phyloP scores from a whole-genome alignment of 2,888 invertebrate genomes.

The Gymnoscelis rufifasciata region DNA sequence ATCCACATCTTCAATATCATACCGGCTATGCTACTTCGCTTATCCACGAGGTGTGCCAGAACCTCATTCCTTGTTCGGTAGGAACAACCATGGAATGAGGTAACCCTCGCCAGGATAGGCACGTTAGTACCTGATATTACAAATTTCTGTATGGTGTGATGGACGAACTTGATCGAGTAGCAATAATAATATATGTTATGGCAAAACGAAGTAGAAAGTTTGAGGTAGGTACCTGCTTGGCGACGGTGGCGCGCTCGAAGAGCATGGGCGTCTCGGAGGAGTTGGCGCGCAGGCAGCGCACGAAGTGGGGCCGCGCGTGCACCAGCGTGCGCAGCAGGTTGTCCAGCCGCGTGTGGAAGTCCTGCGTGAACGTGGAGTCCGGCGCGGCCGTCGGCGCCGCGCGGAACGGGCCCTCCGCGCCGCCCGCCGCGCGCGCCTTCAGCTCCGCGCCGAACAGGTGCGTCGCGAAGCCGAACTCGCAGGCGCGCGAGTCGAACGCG shows the following conservation, averaged over 20 bases:
- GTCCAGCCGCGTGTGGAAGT: conserved; percentile 96
- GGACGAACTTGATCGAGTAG: too few relatives aligned
- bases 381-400: conserved; percentile 95
- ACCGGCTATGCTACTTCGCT: too few relatives aligned
- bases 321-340: conserved; percentile 94
- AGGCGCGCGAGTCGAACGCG: conserved; percentile 94
- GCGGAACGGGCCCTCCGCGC: conserved; percentile 82
- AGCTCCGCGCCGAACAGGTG: conserved; percentile 96
- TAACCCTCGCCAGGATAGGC: background rate
- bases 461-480: conserved; percentile 97
- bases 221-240: conserved; percentile 82
- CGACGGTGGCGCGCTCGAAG: conserved; percentile 91
- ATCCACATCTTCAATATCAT: too few relatives aligned
- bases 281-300: conserved; percentile 94
- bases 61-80: too few relatives aligned
- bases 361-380: conserved; percentile 93
- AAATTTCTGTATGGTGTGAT: too few relatives aligned
- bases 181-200: too few relatives aligned
- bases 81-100: too few relatives aligned
- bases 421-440: conserved; percentile 72
- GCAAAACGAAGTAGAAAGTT: too few relatives aligned
- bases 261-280: conserved; percentile 87
- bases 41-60: too few relatives aligned
- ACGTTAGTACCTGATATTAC: too few relatives aligned
- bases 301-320: conserved; percentile 96